Evolutionary conservation across 2,113 vertebrate species (phyloP).

Genomic region (Gymnogyps californianus): DNA sequence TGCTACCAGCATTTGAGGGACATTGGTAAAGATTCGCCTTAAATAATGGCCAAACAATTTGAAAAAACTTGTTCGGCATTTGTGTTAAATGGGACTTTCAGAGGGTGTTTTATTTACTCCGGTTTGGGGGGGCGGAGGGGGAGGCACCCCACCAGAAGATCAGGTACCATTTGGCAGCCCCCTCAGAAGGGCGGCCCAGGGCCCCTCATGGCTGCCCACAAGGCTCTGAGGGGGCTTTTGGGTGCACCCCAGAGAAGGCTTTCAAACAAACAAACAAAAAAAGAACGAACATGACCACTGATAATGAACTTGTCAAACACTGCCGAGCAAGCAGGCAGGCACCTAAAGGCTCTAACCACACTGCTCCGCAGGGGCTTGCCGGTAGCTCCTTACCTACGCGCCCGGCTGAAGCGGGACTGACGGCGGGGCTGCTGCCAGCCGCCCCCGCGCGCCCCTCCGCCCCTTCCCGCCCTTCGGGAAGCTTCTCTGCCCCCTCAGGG

Average conservation of each 20-base stretch:
- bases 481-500: rapidly evolving
- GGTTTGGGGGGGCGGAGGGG: neutral
- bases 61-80: rapidly evolving
- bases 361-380: rapidly evolving
- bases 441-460: rapidly evolving
- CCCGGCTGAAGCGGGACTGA: rapidly evolving
- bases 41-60: rapidly evolving
- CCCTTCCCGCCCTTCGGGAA: neutral
- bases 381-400: rapidly evolving
- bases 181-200: rapidly evolving
- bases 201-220: rapidly evolving
- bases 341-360: rapidly evolving
- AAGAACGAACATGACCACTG: rapidly evolving
- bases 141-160: rapidly evolving
- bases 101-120: rapidly evolving
- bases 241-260: rapidly evolving
- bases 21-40: rapidly evolving
- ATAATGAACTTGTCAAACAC: rapidly evolving
- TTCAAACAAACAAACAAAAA: rapidly evolving
- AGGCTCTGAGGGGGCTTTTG: rapidly evolving
- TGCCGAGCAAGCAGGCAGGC: rapidly evolving
- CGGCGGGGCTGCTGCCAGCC: rapidly evolving
- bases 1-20: rapidly evolving
- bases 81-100: rapidly evolving
- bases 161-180: rapidly evolving